Evolutionary conservation across 2,113 vertebrate genomes (phyloP).

Genomic region (Donacobius atricapilla): DNA sequence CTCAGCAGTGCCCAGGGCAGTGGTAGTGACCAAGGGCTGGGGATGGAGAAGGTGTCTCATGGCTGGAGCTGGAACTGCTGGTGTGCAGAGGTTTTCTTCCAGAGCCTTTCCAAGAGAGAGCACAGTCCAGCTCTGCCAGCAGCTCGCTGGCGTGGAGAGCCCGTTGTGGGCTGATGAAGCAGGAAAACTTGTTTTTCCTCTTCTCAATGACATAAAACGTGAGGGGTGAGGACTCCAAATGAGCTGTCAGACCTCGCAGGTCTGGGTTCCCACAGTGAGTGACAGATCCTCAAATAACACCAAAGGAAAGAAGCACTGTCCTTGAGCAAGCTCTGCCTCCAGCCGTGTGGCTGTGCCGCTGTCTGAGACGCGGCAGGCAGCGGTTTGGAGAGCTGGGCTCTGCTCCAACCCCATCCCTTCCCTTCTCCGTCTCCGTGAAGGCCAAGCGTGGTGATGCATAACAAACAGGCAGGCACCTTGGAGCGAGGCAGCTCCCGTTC

Average conservation of each 20-base stretch:
- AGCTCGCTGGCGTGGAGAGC: fast-evolving
- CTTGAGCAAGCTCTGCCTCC: neutral
- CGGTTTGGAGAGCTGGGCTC: neutral
- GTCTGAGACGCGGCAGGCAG: neutral
- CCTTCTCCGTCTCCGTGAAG: fast-evolving
- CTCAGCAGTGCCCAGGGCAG: neutral
- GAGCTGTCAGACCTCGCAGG: neutral
- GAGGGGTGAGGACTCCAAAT: neutral
- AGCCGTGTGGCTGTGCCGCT: fast-evolving
- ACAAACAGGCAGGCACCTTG: neutral
- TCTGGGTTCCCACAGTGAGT: neutral
- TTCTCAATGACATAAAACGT: neutral
- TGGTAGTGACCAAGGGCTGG: neutral
- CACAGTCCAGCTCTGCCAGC: neutral
- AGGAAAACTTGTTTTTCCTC: constrained; percentile 48
- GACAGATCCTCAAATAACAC: neutral
- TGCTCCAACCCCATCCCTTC: neutral
- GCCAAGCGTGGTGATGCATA: neutral
- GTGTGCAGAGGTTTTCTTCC: neutral
- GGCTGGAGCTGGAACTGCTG: neutral
- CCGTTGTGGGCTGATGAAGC: neutral
- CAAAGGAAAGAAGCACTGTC: neutral
- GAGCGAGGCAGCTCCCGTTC: neutral
- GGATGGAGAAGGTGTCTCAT: neutral
- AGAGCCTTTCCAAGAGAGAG: neutral